Evolutionary conservation across 2,113 vertebrate genomes (phyloP).

Genomic region (Phalacrocorax brasilianus): DNA sequence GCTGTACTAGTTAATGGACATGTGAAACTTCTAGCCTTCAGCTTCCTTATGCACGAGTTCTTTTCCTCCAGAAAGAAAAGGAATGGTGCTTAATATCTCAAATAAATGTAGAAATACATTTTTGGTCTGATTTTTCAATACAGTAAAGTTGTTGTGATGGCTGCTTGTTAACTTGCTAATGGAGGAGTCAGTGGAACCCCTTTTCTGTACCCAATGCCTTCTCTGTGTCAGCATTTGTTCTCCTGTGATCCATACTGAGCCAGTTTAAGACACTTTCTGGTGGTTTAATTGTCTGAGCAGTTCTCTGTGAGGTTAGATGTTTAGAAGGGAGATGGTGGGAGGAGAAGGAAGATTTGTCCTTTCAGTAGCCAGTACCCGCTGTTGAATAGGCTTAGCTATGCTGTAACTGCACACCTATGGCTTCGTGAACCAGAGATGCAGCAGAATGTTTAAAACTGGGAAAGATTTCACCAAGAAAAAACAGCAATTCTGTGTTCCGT

Average conservation of each 20-base stretch:
- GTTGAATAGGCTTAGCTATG: neutral
- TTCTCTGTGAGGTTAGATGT: neutral
- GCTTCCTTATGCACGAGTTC: conserved; percentile 40
- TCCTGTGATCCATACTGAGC: neutral
- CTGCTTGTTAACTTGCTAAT: neutral
- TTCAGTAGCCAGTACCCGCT: neutral
- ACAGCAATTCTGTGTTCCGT: neutral
- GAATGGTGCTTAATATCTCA: conserved; percentile 57
- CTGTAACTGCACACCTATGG: neutral
- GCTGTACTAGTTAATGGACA: conserved; percentile 44
- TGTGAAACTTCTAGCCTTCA: conserved; percentile 45
- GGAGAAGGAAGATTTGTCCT: neutral
- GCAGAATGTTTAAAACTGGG: neutral
- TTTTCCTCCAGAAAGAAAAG: conserved; percentile 56
- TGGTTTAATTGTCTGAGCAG: fast-evolving
- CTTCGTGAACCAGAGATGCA: neutral
- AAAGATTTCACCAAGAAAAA: neutral
- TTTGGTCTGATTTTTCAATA: conserved; percentile 40
- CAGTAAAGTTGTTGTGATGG: neutral
- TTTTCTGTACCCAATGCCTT: neutral
- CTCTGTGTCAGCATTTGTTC: neutral
- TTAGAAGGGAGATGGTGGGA: neutral
- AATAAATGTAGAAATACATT: conserved; percentile 60
- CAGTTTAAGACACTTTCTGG: neutral
- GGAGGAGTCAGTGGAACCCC: neutral